phyloP scores from a whole-genome alignment of 1,140 invertebrate species.

The Trichonephila clavipes region DNA sequence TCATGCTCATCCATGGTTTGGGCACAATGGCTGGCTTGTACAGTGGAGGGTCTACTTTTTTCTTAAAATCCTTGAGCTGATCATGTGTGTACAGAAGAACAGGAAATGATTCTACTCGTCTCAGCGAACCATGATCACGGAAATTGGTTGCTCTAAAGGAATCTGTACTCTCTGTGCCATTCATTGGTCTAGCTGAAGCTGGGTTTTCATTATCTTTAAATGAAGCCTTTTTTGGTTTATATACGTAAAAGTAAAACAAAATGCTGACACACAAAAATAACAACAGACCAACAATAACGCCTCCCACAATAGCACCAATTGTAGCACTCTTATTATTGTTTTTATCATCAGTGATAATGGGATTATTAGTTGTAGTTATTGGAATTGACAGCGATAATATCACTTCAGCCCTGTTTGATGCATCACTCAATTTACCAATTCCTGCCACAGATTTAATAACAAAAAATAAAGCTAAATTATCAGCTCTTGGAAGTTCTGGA shows the following conservation, averaged over 20 bases:
- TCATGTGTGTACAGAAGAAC: conserved; percentile 64
- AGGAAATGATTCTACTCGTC: conserved; percentile 51
- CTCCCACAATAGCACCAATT: not conserved
- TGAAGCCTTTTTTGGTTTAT: not conserved
- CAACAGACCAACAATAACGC: not conserved
- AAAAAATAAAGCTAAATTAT: not conserved
- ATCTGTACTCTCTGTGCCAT: not conserved
- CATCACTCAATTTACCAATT: not conserved
- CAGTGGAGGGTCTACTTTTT: conserved; percentile 42
- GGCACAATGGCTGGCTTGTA: conserved; percentile 18
- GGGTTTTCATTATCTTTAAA: not conserved
- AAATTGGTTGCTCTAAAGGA: not conserved
- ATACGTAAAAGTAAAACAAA: not conserved
- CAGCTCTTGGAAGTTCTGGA: not conserved
- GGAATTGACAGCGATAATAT: not conserved
- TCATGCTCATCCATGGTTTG: conserved; percentile 63
- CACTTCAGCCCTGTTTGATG: conserved; percentile 10
- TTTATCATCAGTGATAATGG: not conserved
- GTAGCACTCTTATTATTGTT: not conserved
- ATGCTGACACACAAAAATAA: not conserved
- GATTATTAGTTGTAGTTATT: not conserved
- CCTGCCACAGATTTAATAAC: not conserved
- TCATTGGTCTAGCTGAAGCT: not conserved
- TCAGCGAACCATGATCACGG: not conserved
- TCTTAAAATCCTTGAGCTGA: conserved; percentile 51